Percentiles rank a stretch among this genome's conserved stretches.
Conservation (phyloP, 1,140 invertebrate species). For the Pseudomyrmex dendroicus region DNA sequence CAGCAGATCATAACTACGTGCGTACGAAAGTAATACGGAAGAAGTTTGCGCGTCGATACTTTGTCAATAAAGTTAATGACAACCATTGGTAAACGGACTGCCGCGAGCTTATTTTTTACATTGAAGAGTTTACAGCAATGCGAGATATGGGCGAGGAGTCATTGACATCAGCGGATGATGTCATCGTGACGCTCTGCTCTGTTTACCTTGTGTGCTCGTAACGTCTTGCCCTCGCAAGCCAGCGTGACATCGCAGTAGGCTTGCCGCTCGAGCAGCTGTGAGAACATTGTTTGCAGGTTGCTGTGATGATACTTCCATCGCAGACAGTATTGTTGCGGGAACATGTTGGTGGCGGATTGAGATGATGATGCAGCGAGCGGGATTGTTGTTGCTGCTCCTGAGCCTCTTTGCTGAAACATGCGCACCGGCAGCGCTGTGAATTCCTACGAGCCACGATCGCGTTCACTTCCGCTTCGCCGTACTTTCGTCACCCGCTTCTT, state of each 20-base stretch:
- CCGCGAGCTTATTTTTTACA: neutral
- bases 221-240: constrained; percentile 94
- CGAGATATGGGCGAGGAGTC: neutral
- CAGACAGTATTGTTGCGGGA: constrained; percentile 94
- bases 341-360: constrained; percentile 84
- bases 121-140: neutral
- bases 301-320: constrained; percentile 96
- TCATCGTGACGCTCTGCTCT: constrained; percentile 33
- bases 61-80: too few species aligned
- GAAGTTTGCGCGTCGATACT: too few species aligned
- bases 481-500: constrained; percentile 36
- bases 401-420: constrained; percentile 82
- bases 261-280: constrained; percentile 93
- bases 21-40: too few species aligned
- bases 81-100: neutral
- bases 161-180: constrained; percentile 9
- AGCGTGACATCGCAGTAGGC: constrained; percentile 96
- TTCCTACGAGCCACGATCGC: constrained; percentile 73
- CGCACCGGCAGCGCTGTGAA: constrained; percentile 76
- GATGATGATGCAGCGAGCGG: constrained; percentile 55
- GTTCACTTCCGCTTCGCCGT: constrained; percentile 74
- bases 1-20: too few species aligned
- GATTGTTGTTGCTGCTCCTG: constrained; percentile 69
- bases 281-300: constrained; percentile 95
- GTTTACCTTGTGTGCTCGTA: constrained; percentile 94